These are phyloP conservation scores for Psittacula cyanocephala DNA, from an alignment of 2,113 vertebrate species.

Conservation along the genomic window DNA sequence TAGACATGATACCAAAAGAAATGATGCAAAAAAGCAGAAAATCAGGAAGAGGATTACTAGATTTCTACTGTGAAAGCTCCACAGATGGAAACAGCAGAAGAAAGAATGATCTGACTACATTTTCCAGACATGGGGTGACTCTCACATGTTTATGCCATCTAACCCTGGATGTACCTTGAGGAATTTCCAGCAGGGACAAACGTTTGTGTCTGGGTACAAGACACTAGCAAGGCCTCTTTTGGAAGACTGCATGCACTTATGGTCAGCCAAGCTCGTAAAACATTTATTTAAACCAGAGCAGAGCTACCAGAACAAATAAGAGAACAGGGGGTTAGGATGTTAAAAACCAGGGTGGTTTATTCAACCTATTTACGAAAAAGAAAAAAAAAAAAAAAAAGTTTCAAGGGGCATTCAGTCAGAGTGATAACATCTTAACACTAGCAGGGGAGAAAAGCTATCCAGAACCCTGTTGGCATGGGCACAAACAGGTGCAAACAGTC, in stretches of 20 bases:
- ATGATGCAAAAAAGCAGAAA: not conserved
- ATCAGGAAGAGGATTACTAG: not conserved
- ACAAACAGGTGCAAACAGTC: not conserved
- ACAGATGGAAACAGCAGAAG: not conserved
- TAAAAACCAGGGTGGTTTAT: not conserved
- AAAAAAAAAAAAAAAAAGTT: not conserved
- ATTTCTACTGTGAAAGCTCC: not conserved
- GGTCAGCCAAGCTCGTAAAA: constrained; percentile 29
- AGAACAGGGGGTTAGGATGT: not conserved
- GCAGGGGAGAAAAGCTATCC: not conserved
- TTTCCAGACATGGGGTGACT: not conserved
- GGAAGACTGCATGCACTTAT: not conserved
- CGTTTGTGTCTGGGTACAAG: not conserved
- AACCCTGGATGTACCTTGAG: not conserved
- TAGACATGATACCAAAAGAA: not conserved
- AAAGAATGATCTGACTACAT: not conserved
- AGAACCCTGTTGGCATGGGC: not conserved
- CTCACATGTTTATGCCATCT: not conserved
- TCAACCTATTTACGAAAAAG: not conserved
- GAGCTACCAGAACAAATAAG: constrained; percentile 2
- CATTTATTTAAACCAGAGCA: constrained; percentile 16
- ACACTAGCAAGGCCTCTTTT: not conserved
- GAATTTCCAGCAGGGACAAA: not conserved
- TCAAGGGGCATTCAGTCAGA: not conserved
- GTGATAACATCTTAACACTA: not conserved